A percentile compares a stretch with the other conserved stretches of the same genome.
These are phyloP conservation scores for Mnemiopsis leidyi DNA, from an alignment of 37 sponge, comb jelly and placozoan genomes.

Conservation along the genomic window DNA sequence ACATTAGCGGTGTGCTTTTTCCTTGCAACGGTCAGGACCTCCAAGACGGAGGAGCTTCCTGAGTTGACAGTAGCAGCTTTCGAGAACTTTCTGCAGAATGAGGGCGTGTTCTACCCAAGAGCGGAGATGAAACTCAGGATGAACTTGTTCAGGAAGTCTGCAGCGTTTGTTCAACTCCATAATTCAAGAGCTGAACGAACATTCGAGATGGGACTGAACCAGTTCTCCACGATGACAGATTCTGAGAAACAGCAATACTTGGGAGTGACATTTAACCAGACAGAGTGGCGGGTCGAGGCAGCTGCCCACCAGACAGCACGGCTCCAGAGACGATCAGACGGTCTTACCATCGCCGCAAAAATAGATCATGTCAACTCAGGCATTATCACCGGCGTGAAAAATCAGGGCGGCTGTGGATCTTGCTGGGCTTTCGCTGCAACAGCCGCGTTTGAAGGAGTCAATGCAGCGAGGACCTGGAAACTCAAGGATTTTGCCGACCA, in stretches of 20 bases:
- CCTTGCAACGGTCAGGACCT: neutral
- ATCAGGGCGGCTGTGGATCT: neutral
- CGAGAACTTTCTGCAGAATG: neutral
- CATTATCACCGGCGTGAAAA: neutral
- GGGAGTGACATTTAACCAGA: neutral
- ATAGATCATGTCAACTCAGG: neutral
- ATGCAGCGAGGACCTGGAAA: neutral
- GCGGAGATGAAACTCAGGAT: neutral
- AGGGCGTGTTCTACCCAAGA: neutral
- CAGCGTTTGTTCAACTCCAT: neutral
- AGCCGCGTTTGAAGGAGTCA: neutral
- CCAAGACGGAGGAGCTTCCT: neutral
- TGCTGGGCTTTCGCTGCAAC: constrained; percentile 1
- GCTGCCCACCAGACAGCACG: neutral
- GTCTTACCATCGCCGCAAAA: neutral
- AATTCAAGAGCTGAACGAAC: neutral
- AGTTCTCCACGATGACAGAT: constrained; percentile 24
- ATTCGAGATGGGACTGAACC: constrained; percentile 2
- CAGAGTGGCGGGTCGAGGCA: neutral
- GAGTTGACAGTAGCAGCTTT: neutral
- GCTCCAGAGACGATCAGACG: neutral
- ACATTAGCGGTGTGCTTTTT: neutral
- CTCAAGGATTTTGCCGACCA: constrained; percentile 1
- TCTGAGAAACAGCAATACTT: neutral
- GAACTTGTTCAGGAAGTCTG: neutral